Evolutionary conservation across 2,113 vertebrate genomes (phyloP).

Genomic region (Passer montanus): DNA sequence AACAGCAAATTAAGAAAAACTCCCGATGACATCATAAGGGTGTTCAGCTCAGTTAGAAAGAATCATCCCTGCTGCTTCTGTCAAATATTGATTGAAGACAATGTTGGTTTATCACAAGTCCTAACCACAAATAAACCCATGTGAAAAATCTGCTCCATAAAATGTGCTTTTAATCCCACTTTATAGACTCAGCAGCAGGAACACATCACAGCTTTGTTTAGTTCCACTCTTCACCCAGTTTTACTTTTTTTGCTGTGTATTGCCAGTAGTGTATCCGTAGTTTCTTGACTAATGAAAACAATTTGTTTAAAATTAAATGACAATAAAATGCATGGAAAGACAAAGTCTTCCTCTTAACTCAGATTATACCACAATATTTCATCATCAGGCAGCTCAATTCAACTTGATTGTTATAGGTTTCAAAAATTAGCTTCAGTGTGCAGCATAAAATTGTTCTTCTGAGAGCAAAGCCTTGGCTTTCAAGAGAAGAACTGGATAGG

Average conservation of each 20-base stretch:
- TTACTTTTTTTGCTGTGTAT: neutral
- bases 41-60: neutral
- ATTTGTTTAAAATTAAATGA: neutral
- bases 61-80: neutral
- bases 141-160: neutral
- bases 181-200: neutral
- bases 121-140: neutral
- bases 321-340: neutral
- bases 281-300: neutral
- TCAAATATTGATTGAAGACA: neutral
- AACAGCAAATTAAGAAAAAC: neutral
- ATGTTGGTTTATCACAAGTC: neutral
- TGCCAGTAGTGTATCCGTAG: neutral
- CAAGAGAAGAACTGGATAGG: neutral
- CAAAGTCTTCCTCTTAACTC: conserved; percentile 21
- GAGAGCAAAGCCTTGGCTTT: neutral
- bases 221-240: neutral
- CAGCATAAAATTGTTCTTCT: neutral
- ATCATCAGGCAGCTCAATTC: neutral
- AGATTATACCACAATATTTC: neutral
- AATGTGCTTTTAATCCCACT: neutral
- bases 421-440: conserved; percentile 31
- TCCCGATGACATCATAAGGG: neutral
- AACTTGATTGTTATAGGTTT: conserved; percentile 12
- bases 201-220: neutral